Evolutionary conservation across 2,888 invertebrate genomes (phyloP).

Genomic region (Chalcosyrphus nemorum): DNA sequence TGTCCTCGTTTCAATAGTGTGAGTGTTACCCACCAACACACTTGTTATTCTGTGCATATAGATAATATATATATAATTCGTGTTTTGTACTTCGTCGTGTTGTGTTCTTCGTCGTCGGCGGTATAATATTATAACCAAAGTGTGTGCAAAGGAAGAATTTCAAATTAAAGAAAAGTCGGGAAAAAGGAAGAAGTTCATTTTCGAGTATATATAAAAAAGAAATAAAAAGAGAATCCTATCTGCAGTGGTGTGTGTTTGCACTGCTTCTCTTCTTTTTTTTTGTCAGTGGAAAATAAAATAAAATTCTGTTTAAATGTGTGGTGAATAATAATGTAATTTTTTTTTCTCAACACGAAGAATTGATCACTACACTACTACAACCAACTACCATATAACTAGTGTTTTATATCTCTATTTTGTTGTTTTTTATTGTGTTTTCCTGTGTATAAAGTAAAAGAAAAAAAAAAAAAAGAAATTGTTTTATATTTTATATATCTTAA

Average conservation of each 20-base stretch:
- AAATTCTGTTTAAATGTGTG: conserved; percentile 55
- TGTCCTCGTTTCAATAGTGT: conserved; percentile 21
- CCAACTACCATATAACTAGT: conserved; percentile 39
- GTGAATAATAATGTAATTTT: conserved; percentile 53
- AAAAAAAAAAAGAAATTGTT: conserved; percentile 45
- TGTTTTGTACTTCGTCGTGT: conserved; percentile 53
- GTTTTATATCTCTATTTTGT: conserved; percentile 35
- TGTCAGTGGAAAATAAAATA: conserved; percentile 41
- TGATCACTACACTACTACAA: conserved; percentile 34
- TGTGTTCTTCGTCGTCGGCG: conserved; percentile 55
- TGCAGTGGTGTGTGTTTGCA: conserved; percentile 41
- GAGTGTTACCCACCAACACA: conserved; percentile 34
- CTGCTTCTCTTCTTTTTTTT: conserved; percentile 12
- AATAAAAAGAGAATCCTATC: conserved; percentile 23
- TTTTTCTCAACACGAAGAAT: conserved; percentile 55
- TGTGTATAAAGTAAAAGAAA: too few relatives aligned
- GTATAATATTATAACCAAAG: conserved; percentile 59
- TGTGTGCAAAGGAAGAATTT: conserved; percentile 43
- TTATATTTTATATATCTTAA: conserved; percentile 38
- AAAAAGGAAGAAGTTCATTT: conserved; percentile 40
- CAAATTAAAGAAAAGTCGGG: conserved; percentile 8
- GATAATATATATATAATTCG: conserved; percentile 48
- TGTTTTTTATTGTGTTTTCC: conserved; percentile 49
- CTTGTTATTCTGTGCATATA: conserved; percentile 44
- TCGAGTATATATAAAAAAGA: conserved; percentile 22